Evolutionary conservation across 2,888 invertebrate species (phyloP), one percentile per base, ranked within the genome.

Genomic region (Brenthis daphne): DNA sequence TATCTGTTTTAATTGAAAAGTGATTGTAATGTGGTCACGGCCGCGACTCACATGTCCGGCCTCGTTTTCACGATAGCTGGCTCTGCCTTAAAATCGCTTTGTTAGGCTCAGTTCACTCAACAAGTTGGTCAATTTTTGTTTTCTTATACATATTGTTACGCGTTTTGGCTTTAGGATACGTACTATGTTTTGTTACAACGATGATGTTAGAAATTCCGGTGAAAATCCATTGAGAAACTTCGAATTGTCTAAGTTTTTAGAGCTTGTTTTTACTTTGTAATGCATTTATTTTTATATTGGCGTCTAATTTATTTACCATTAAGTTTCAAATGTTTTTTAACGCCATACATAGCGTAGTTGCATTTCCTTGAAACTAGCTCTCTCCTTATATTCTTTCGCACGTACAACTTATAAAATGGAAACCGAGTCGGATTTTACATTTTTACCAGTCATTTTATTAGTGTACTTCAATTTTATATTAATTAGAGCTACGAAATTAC

Each of bases 21-120:
- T 92, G 92, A 91, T 90, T 90, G 92, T 90, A 90, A 88, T 80
- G 85, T 87, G 92, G 92, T 87, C 92, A 91, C 88, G 91, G 92
- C 88, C 90, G 89, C 85, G 85, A 85, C 89, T 89, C 89, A 89
- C 85, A 89, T 90, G 91, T 90, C 91, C 92, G 91, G 90, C 88
- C 89, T 88, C 90, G 91, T 91, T 92, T 90, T 90, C 90, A 89
- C 90, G 90, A 77, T 77, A 75, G 78, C 75, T 78, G 79, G 76
- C 77, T 75, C 73, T 74, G 74, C 74, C 74, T 75, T 80, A 80
- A 83, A 84, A 83, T 86, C 86, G 86, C 89, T 90, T 91, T 90
- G 90, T 90, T 88, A 43, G n/a, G 79, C 72, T 64, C 57, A 72
- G 67, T 48, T 48, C n/a, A 6, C 24, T 60, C 76, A 81, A 81